These are phyloP conservation scores for Empis livida DNA, from an alignment of 2,888 invertebrate genomes.

Conservation along the genomic window DNA sequence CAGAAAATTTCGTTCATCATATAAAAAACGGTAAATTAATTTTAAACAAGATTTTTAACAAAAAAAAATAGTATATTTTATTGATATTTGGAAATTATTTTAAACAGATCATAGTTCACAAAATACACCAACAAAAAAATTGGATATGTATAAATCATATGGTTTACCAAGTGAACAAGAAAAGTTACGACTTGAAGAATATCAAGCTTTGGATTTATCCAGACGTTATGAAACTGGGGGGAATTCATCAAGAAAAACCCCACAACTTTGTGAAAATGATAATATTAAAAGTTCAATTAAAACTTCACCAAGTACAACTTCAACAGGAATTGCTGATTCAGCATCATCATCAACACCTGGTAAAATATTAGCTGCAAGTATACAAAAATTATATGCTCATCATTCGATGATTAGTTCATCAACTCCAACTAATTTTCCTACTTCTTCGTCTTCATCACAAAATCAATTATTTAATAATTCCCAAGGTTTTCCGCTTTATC, in stretches of 20 bases:
- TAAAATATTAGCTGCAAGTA: background rate
- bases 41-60: background rate
- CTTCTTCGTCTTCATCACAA: background rate
- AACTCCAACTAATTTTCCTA: slow-evolving; percentile 6
- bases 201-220: slow-evolving; percentile 33
- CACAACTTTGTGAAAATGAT: slow-evolving; percentile 30
- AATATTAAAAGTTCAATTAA: background rate
- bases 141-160: no score
- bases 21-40: slow-evolving; percentile 15
- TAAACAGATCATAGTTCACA: slow-evolving; percentile 3
- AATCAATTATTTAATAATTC: background rate
- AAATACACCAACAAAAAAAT: slow-evolving; percentile 7
- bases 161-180: background rate
- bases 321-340: slow-evolving; percentile 16
- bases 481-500: slow-evolving; percentile 9
- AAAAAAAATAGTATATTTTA: background rate
- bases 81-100: background rate
- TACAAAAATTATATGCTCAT: background rate
- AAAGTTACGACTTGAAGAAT: slow-evolving; percentile 9
- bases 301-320: slow-evolving; percentile 19
- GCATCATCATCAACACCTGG: slow-evolving; percentile 9
- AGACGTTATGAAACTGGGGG: slow-evolving; percentile 30
- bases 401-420: background rate
- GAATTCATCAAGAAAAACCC: slow-evolving; percentile 24
- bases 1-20: slow-evolving; percentile 29